phyloP scores from a whole-genome alignment of 1,140 invertebrate genomes.

The Caenorhabditis briggsae region DNA sequence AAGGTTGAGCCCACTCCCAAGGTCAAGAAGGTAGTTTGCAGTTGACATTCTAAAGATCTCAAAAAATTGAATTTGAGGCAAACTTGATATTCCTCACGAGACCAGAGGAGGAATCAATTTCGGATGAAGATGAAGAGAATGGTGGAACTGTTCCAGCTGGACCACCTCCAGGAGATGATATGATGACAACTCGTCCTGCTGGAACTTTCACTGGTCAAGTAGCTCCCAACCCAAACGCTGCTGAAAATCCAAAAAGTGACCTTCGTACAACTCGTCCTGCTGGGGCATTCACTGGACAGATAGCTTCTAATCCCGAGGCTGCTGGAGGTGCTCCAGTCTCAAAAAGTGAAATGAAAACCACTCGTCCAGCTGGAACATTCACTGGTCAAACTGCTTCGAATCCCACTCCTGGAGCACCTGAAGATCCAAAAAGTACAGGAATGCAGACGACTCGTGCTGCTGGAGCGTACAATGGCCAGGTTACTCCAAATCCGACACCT shows the following conservation, averaged over 20 bases:
- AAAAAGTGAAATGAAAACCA: conserved; percentile 15
- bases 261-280: conserved; percentile 7
- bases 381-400: not conserved
- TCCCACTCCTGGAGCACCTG: not conserved
- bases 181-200: conserved; percentile 1
- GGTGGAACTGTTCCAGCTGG: not conserved
- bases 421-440: not conserved
- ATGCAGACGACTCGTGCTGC: not conserved
- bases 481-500: not conserved
- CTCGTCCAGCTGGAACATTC: not conserved
- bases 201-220: not conserved
- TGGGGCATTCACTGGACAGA: conserved; percentile 4
- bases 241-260: not conserved
- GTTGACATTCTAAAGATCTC: not conserved
- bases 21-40: not conserved
- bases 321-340: not conserved
- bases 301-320: not conserved
- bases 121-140: conserved; percentile 21
- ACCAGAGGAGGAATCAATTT: conserved; percentile 10
- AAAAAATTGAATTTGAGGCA: not conserved
- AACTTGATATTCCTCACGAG: not conserved
- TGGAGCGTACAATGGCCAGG: not conserved
- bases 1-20: not conserved
- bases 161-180: not conserved
- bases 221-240: not conserved